A percentile compares a stretch with the other conserved stretches of the same genome.
Evolutionary conservation across 2,113 vertebrate genomes (phyloP).

Genomic region (Pseudonaja textilis): DNA sequence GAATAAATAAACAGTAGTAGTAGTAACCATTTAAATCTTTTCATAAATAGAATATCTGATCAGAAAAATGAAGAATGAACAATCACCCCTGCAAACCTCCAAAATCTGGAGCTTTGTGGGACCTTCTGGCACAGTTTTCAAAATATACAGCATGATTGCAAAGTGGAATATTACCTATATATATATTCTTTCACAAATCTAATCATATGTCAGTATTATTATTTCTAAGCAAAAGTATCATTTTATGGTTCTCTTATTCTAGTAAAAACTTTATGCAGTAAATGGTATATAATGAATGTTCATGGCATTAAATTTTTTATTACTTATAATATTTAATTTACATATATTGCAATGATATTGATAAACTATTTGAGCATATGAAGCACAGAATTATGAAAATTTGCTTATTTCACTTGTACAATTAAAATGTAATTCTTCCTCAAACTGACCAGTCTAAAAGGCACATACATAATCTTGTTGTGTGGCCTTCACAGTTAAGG

Average conservation of each 20-base stretch:
- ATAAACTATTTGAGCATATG: neutral
- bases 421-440: slow-evolving; percentile 31
- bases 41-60: neutral
- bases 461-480: slow-evolving; percentile 26
- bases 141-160: neutral
- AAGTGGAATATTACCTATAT: neutral
- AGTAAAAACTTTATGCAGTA: neutral
- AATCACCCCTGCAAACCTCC: too few species aligned
- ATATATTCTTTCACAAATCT: neutral
- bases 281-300: neutral
- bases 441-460: slow-evolving; percentile 25
- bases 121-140: neutral
- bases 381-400: neutral
- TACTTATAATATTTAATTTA: neutral
- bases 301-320: neutral
- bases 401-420: neutral
- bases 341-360: neutral
- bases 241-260: neutral
- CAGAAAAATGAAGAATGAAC: neutral
- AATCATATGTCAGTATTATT: neutral
- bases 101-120: neutral
- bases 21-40: neutral
- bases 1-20: neutral
- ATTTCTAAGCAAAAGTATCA: neutral
- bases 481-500: neutral